A percentile compares a stretch with the other conserved stretches of the same genome.
Evolutionary conservation across 92 coral and sea anemone species (phyloP).

Genomic region (Umimayanthus kanabou): DNA sequence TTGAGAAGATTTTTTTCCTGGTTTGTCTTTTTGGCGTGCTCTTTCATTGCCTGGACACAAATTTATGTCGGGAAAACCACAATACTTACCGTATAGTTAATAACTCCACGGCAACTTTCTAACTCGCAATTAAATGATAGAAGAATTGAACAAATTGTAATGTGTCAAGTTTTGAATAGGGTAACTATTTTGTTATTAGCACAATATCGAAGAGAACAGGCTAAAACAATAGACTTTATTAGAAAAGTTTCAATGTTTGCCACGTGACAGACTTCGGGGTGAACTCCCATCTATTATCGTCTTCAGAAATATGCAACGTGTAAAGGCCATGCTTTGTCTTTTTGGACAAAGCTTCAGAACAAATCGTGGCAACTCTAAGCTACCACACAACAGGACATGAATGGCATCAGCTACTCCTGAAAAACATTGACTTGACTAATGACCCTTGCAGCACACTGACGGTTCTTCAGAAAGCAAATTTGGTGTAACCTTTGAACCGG

Average conservation of each 20-base stretch:
- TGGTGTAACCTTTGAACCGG: no score
- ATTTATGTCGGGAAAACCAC: not conserved
- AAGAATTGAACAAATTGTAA: not conserved
- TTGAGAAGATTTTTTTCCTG: no score
- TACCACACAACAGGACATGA: not conserved
- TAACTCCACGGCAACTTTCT: not conserved
- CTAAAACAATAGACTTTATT: not conserved
- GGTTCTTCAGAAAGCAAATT: no score
- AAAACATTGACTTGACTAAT: no score
- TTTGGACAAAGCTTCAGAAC: not conserved
- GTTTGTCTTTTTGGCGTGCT: no score
- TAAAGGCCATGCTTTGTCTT: not conserved
- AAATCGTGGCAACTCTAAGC: not conserved
- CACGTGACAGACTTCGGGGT: not conserved
- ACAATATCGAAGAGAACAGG: not conserved
- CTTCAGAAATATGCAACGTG: not conserved
- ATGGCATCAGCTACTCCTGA: not conserved
- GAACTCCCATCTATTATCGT: not conserved
- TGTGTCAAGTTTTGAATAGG: conserved; percentile 6
- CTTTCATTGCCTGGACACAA: no score
- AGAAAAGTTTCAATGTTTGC: not conserved
- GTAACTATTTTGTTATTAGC: not conserved
- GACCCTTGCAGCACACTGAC: not conserved
- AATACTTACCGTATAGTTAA: not conserved
- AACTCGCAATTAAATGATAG: not conserved